Evolutionary conservation across 2,113 vertebrate genomes (phyloP).

Genomic region (Xiphophorus hellerii): DNA sequence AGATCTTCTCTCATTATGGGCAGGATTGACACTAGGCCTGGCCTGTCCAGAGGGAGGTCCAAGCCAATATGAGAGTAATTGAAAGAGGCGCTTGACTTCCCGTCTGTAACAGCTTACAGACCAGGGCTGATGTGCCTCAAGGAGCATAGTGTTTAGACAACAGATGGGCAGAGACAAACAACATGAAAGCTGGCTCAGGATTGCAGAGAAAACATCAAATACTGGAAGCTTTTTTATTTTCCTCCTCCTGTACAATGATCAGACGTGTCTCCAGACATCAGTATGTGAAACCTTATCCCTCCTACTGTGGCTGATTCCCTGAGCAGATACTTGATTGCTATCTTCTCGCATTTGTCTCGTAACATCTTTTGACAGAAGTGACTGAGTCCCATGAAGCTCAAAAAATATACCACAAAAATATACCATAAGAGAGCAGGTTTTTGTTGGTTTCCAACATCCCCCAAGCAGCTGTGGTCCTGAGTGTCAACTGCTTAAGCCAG

Average conservation of each 20-base stretch:
- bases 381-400: conserved; percentile 18
- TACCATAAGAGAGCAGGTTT: background rate
- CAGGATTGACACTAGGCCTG: conserved; percentile 72
- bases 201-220: conserved; percentile 29
- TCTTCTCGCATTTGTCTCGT: conserved; percentile 20
- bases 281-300: conserved; percentile 18
- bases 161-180: conserved; percentile 73
- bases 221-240: conserved; percentile 3
- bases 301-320: conserved; percentile 12
- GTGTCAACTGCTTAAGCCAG: conserved; percentile 58
- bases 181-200: conserved; percentile 49
- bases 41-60: conserved; percentile 73
- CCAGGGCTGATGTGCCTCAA: conserved; percentile 56
- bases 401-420: conserved; percentile 8
- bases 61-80: conserved; percentile 78
- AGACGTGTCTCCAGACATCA: conserved; percentile 17
- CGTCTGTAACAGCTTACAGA: conserved; percentile 70
- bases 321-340: conserved; percentile 15
- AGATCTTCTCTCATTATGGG: conserved; percentile 78
- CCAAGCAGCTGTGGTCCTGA: conserved; percentile 41
- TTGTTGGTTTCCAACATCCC: conserved; percentile 42
- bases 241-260: conserved; percentile 15
- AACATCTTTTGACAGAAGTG: conserved; percentile 16
- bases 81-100: conserved; percentile 79
- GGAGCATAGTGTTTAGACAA: conserved; percentile 68